Evolutionary conservation across 1,140 invertebrate species (phyloP).

Genomic region (Leucophenga varia): DNA sequence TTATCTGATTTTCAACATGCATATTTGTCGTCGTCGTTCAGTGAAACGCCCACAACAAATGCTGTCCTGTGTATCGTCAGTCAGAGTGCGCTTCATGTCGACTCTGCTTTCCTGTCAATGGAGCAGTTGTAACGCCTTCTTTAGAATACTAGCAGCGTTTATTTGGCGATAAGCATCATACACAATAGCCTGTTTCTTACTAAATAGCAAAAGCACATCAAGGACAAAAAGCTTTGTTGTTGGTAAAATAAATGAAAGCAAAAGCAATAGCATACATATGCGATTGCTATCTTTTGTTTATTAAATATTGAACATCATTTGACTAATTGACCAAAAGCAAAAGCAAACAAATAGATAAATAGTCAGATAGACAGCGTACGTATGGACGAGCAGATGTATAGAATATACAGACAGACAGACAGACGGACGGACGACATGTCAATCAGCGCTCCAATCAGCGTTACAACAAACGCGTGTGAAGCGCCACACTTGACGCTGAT

Average conservation of each 20-base stretch:
- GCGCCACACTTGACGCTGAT: slow-evolving; percentile 44
- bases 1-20: slow-evolving; percentile 53
- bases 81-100: slow-evolving; percentile 3
- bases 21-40: slow-evolving; percentile 22
- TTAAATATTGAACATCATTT: slow-evolving; percentile 58
- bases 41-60: slow-evolving; percentile 45
- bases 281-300: slow-evolving; percentile 47
- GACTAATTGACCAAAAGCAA: slow-evolving; percentile 46
- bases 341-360: no score
- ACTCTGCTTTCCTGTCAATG: slow-evolving; percentile 52
- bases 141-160: slow-evolving; percentile 1
- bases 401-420: no score
- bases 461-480: slow-evolving; percentile 32
- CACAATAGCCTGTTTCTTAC: neutral
- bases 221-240: slow-evolving; percentile 23
- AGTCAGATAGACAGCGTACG: no score
- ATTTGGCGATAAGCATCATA: slow-evolving; percentile 23
- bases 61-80: no score
- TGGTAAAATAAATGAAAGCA: slow-evolving; percentile 2
- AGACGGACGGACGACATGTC: slow-evolving; percentile 34
- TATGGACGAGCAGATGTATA: no score
- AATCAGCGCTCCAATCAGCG: neutral
- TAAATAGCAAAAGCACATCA: no score
- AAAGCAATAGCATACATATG: slow-evolving; percentile 33
- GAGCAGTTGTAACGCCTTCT: slow-evolving; percentile 13